Conservation (phyloP, 2,113 vertebrate species). For the Gambusia affinis region DNA sequence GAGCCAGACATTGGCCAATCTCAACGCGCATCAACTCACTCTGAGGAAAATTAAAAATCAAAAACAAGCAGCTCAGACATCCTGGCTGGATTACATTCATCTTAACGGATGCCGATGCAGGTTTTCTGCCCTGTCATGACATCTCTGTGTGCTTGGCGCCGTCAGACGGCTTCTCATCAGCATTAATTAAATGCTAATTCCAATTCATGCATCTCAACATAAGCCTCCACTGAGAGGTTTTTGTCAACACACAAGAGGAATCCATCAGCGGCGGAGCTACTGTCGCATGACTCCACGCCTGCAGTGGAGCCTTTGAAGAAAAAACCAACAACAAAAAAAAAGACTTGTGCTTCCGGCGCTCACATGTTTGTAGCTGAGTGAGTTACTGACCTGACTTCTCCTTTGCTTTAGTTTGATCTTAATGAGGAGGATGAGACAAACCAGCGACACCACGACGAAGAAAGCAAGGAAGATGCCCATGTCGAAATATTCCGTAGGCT, state of each 20-base stretch:
- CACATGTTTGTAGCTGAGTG: constrained; percentile 12
- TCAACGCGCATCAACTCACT: fast-evolving
- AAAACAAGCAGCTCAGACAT: not conserved
- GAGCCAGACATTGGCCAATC: not conserved
- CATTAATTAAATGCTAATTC: constrained; percentile 60
- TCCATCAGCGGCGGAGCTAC: constrained; percentile 30
- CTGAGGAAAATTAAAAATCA: not conserved
- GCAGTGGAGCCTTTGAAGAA: not conserved
- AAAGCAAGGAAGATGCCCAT: constrained; percentile 99
- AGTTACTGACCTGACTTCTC: constrained; percentile 89
- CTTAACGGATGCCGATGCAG: constrained; percentile 11
- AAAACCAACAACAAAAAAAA: not conserved
- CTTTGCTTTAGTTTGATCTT: constrained; percentile 99
- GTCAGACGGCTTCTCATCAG: constrained; percentile 30
- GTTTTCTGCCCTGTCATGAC: constrained; percentile 43
- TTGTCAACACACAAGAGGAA: constrained; percentile 37
- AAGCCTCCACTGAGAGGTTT: constrained; percentile 42
- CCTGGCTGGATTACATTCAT: constrained; percentile 41
- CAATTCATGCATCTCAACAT: constrained; percentile 18
- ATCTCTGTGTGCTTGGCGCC: constrained; percentile 20
- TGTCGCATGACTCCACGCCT: constrained; percentile 15
- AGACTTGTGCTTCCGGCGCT: fast-evolving
- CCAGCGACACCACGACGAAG: constrained; percentile 97
- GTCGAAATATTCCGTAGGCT: constrained; percentile 98
- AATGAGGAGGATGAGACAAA: constrained; percentile 96